phyloP scores from a whole-genome alignment of 2,797 vertebrate genomes.

The Paramormyrops hopkinsi region DNA sequence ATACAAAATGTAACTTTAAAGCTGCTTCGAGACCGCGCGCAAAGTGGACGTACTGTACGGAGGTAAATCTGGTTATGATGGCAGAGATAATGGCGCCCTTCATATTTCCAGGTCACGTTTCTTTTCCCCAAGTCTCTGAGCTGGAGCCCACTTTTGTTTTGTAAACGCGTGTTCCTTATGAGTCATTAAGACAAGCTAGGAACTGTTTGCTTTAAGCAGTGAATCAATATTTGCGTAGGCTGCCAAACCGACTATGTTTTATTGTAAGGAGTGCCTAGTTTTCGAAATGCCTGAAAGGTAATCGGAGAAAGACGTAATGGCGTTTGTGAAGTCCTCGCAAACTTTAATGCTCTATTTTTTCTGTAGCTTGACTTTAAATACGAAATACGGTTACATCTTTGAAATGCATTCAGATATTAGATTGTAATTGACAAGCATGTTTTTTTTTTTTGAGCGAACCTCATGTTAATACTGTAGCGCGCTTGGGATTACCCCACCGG shows the following conservation, averaged over 20 bases:
- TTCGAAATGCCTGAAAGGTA: neutral
- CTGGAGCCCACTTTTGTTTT: conserved; percentile 17
- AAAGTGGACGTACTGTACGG: neutral
- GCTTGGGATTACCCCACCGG: neutral
- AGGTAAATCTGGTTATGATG: neutral
- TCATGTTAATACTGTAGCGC: neutral
- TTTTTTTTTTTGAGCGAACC: neutral
- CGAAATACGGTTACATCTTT: neutral
- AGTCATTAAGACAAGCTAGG: conserved; percentile 23
- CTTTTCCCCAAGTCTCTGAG: neutral
- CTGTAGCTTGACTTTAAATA: neutral
- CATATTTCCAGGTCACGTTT: neutral
- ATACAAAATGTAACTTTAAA: neutral
- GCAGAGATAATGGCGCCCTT: neutral
- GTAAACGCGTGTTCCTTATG: conserved; percentile 11
- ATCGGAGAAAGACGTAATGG: neutral
- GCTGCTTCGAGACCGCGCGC: neutral
- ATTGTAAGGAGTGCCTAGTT: conserved; percentile 2
- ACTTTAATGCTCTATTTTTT: neutral
- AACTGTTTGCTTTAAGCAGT: conserved; percentile 21
- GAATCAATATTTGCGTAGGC: conserved; percentile 17
- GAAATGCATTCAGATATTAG: neutral
- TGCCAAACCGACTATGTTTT: conserved; percentile 13
- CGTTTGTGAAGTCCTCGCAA: neutral
- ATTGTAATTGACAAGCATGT: no score